Conservation (phyloP, 2,113 vertebrate genomes). For the Hydrochoerus hydrochaeris region DNA sequence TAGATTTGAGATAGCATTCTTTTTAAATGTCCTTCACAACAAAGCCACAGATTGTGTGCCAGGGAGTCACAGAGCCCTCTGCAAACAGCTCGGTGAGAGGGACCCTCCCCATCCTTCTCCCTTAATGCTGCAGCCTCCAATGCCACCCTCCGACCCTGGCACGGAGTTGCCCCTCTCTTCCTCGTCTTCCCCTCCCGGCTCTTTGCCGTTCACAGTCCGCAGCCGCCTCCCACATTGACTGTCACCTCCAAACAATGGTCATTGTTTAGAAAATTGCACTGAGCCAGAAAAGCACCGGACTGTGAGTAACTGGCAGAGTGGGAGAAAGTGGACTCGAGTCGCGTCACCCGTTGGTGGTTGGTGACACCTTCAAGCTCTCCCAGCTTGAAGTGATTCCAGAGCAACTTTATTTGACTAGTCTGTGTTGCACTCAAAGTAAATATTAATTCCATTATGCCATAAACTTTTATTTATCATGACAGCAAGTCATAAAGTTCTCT, state of each 20-base stretch:
- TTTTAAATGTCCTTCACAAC: background rate
- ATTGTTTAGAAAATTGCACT: background rate
- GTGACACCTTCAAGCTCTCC: background rate
- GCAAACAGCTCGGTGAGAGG: background rate
- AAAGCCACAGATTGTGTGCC: background rate
- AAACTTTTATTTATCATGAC: conserved; percentile 86
- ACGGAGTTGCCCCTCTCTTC: rapidly evolving
- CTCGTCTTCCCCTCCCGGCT: background rate
- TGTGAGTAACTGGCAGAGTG: conserved; percentile 12
- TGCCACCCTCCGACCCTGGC: rapidly evolving
- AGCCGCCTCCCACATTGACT: rapidly evolving
- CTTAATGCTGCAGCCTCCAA: background rate
- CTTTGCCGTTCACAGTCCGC: rapidly evolving
- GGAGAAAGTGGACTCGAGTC: conserved; percentile 1
- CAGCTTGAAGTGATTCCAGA: conserved; percentile 55
- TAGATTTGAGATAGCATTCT: conserved; percentile 16
- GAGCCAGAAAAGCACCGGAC: background rate
- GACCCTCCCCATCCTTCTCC: background rate
- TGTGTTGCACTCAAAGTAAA: conserved; percentile 84
- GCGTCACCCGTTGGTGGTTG: background rate
- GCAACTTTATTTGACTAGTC: conserved; percentile 82
- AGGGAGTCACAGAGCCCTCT: background rate
- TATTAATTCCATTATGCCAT: conserved; percentile 88
- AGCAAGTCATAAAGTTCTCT: conserved; percentile 83
- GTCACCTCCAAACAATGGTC: background rate